phyloP scores from a whole-genome alignment of 2,113 vertebrate species.

The Forbesichthys papilliferus region DNA sequence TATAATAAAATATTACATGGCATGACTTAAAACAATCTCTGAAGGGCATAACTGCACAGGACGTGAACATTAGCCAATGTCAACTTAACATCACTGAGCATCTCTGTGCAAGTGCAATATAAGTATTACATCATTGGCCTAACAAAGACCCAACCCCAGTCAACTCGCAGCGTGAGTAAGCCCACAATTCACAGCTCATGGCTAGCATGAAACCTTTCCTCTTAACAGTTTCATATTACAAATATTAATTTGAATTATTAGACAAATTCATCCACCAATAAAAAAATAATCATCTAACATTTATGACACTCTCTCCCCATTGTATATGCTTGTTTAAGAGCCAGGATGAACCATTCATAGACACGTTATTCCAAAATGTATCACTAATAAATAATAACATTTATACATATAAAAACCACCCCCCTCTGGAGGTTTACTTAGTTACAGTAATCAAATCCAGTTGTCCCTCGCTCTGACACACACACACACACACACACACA shows the following conservation, averaged over 20 bases:
- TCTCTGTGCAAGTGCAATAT: constrained; percentile 4
- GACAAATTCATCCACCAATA: neutral
- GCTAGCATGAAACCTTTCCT: neutral
- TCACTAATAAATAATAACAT: constrained; percentile 78
- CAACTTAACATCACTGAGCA: constrained; percentile 20
- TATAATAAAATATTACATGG: neutral
- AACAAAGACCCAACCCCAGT: constrained; percentile 25
- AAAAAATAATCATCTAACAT: constrained; percentile 17
- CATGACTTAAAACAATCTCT: constrained; percentile 23
- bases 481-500: constrained; percentile 3
- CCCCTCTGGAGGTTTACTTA: constrained; percentile 52
- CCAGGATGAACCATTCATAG: constrained; percentile 44
- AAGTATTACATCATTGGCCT: constrained; percentile 26
- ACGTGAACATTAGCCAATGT: constrained; percentile 22
- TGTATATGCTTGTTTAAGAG: neutral
- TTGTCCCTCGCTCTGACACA: constrained; percentile 27
- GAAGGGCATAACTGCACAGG: constrained; percentile 33
- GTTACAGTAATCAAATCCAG: constrained; percentile 55
- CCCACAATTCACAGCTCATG: constrained; percentile 14
- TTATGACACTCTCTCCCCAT: constrained; percentile 32
- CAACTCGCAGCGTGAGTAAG: constrained; percentile 20
- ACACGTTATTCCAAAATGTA: constrained; percentile 64
- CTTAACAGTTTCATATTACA: constrained; percentile 13
- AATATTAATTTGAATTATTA: constrained; percentile 12
- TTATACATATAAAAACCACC: constrained; percentile 72